These are phyloP conservation scores for Colossoma macropomum DNA, from an alignment of 2,113 vertebrate genomes.

Conservation along the genomic window DNA sequence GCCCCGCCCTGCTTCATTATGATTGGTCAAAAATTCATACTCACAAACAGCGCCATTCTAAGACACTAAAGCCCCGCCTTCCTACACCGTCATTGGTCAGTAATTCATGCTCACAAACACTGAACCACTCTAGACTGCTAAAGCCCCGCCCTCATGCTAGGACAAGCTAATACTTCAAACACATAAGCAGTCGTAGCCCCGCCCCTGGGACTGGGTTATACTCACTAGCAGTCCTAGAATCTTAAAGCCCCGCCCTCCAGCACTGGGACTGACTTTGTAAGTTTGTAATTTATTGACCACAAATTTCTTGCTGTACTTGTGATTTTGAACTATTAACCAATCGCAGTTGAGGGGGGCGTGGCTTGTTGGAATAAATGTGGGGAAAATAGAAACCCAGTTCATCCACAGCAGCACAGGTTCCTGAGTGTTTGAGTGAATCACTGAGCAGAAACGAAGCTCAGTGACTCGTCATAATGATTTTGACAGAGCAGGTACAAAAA, in stretches of 20 bases:
- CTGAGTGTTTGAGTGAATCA: neutral
- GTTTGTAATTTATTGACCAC: too few relatives aligned
- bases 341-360: neutral
- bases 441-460: neutral
- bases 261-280: too few relatives aligned
- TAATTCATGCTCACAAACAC: too few relatives aligned
- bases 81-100: too few relatives aligned
- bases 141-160: neutral
- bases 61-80: neutral
- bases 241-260: too few relatives aligned
- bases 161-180: too few relatives aligned
- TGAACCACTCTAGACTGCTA: too few relatives aligned
- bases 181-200: neutral
- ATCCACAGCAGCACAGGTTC: neutral
- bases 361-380: neutral
- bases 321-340: neutral
- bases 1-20: neutral
- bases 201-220: too few relatives aligned
- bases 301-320: neutral
- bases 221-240: too few relatives aligned
- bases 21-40: neutral
- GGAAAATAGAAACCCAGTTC: neutral
- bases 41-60: too few relatives aligned
- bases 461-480: neutral
- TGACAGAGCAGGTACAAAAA: slow-evolving; percentile 32